phyloP scores from a whole-genome alignment of 1,140 invertebrate species.

The Ceratoteleas bidentatus region DNA sequence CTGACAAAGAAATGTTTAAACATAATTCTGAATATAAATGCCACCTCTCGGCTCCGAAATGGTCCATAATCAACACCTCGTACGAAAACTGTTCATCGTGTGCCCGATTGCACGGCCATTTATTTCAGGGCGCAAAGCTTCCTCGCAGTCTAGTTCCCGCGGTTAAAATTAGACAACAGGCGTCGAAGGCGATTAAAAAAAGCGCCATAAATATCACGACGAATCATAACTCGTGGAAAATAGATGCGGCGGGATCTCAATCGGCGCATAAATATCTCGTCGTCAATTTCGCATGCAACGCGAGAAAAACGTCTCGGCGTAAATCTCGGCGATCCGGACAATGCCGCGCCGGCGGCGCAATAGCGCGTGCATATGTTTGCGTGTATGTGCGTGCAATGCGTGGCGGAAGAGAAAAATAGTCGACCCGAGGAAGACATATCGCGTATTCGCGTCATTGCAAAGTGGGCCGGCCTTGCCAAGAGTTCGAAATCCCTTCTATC shows the following conservation, averaged over 20 bases:
- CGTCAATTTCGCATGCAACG: constrained; percentile 56
- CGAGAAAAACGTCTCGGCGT: constrained; percentile 61
- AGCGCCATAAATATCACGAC: constrained; percentile 16
- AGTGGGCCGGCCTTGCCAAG: constrained; percentile 75
- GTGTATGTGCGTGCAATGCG: constrained; percentile 51
- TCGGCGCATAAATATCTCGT: constrained; percentile 65
- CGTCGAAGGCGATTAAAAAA: constrained; percentile 22
- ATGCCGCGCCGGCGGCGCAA: constrained; percentile 52
- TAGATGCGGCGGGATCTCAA: constrained; percentile 45
- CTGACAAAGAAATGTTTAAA: no score
- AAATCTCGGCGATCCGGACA: constrained; percentile 61
- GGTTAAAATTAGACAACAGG: constrained; percentile 26
- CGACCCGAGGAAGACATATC: constrained; percentile 68
- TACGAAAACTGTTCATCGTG: not conserved
- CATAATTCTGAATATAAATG: no score
- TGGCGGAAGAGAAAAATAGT: constrained; percentile 64
- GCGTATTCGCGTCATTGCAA: constrained; percentile 71
- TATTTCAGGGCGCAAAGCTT: no score
- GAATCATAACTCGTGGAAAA: constrained; percentile 50
- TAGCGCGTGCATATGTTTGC: constrained; percentile 49
- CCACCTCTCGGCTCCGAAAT: no score
- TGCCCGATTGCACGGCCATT: no score
- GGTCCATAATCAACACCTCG: no score
- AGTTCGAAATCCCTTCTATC: constrained; percentile 73
- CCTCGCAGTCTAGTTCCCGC: not conserved